Percentiles rank a stretch among this genome's conserved stretches.
Evolutionary conservation across 2,113 vertebrate species (phyloP).

Genomic region (Pholis gunnellus): DNA sequence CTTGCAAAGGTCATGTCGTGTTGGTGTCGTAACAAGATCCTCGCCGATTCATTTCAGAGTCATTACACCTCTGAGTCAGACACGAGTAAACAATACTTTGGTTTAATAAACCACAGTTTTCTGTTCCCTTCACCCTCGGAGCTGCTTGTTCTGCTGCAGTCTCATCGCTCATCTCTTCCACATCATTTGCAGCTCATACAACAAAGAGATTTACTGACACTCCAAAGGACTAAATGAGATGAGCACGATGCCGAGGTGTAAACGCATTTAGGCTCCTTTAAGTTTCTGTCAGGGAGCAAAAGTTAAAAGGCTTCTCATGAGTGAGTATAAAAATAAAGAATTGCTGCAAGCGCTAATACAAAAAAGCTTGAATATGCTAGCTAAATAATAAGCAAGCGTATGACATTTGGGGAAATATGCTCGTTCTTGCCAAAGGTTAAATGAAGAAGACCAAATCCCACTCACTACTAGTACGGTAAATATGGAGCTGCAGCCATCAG

Average conservation of each 20-base stretch:
- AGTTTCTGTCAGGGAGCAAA: neutral
- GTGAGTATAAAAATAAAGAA: neutral
- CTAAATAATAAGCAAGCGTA: neutral
- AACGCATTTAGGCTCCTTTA: neutral
- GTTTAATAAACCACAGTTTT: constrained; percentile 8
- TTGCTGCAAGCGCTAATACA: too few relatives aligned
- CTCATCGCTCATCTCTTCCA: constrained; percentile 25
- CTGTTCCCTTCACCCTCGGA: constrained; percentile 29
- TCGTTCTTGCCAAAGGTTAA: too few relatives aligned
- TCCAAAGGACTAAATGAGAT: constrained; percentile 28
- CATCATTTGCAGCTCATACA: constrained; percentile 27
- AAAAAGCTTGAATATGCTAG: neutral
- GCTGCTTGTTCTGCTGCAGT: constrained; percentile 8
- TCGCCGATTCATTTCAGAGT: constrained; percentile 12
- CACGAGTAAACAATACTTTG: constrained; percentile 20
- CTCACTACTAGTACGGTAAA: too few relatives aligned
- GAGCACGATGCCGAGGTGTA: neutral
- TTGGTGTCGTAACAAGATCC: constrained; percentile 14
- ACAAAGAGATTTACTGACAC: constrained; percentile 21
- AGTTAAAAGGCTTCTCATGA: neutral
- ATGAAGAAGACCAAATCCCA: too few relatives aligned
- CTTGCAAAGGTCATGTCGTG: constrained; percentile 31
- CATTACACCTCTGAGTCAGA: constrained; percentile 39
- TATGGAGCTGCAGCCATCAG: too few relatives aligned
- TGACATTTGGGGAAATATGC: neutral